phyloP scores from a whole-genome alignment of 2,888 invertebrate species.

The Heterodera filipjevi region DNA sequence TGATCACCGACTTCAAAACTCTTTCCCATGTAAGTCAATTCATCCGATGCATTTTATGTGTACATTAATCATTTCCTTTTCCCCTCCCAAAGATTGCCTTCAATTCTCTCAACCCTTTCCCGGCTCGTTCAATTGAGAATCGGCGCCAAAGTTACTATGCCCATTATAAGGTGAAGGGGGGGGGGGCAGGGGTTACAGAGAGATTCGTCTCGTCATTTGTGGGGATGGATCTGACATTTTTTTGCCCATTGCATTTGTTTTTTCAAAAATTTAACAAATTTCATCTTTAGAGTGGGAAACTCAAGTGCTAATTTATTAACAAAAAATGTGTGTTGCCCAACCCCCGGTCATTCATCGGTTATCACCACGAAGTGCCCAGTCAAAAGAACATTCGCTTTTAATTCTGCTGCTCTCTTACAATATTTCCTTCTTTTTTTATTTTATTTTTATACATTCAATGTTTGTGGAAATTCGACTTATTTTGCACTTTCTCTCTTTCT shows the following conservation, averaged over 20 bases:
- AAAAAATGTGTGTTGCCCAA: too few species aligned
- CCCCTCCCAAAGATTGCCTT: conserved; percentile 67
- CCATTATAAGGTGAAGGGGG: conserved; percentile 29
- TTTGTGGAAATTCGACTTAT: not conserved
- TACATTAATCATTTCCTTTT: conserved; percentile 2
- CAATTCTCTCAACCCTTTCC: conserved; percentile 69
- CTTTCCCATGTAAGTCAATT: conserved; percentile 67
- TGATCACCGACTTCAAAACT: conserved; percentile 68
- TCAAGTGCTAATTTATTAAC: conserved; percentile 17
- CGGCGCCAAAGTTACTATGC: conserved; percentile 67
- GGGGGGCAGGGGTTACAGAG: not conserved
- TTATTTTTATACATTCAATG: too few species aligned
- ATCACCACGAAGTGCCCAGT: not conserved
- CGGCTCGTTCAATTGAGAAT: conserved; percentile 67
- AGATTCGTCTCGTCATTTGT: not conserved
- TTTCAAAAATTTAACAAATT: not conserved
- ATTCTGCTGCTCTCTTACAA: too few species aligned
- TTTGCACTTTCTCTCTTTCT: conserved; percentile 1
- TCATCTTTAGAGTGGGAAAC: conserved; percentile 12
- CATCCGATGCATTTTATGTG: not conserved
- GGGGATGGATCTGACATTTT: too few species aligned
- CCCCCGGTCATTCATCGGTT: too few species aligned
- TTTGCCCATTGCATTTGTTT: not conserved
- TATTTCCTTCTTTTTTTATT: too few species aligned
- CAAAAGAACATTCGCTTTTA: not conserved